Conservation (phyloP, 1,140 invertebrate genomes). For the Rhyacophila brunnea region DNA sequence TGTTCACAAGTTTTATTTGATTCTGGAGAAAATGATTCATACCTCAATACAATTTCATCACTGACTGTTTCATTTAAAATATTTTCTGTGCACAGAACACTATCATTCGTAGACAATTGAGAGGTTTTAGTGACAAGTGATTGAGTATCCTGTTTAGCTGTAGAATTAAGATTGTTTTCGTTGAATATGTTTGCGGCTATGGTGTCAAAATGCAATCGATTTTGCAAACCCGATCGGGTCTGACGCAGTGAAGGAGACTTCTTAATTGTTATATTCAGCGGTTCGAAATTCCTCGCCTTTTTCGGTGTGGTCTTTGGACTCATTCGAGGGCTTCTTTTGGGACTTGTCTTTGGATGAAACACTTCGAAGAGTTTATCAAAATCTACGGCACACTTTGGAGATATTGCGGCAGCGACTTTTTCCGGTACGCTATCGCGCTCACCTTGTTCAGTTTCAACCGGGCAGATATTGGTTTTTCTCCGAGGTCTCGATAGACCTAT, state of each 20-base stretch:
- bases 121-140: no score
- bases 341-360: conserved; percentile 3
- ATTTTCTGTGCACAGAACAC: no score
- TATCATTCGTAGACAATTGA: no score
- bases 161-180: background rate
- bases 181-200: background rate
- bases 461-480: background rate
- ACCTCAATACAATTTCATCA: background rate
- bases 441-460: no score
- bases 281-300: conserved; percentile 21
- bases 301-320: conserved; percentile 22
- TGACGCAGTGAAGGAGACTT: conserved; percentile 7
- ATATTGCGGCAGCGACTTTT: background rate
- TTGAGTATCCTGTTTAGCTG: no score
- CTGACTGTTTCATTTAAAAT: background rate
- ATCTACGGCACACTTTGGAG: background rate
- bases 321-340: conserved; percentile 11
- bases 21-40: no score
- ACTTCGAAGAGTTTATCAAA: conserved; percentile 9
- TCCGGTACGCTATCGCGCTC: no score
- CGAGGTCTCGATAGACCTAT: conserved; percentile 46
- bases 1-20: no score
- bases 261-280: conserved; percentile 20
- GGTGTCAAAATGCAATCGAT: background rate
- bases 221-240: background rate